Conservation (phyloP, 2,888 invertebrate species). For the Eupithecia subumbrata region DNA sequence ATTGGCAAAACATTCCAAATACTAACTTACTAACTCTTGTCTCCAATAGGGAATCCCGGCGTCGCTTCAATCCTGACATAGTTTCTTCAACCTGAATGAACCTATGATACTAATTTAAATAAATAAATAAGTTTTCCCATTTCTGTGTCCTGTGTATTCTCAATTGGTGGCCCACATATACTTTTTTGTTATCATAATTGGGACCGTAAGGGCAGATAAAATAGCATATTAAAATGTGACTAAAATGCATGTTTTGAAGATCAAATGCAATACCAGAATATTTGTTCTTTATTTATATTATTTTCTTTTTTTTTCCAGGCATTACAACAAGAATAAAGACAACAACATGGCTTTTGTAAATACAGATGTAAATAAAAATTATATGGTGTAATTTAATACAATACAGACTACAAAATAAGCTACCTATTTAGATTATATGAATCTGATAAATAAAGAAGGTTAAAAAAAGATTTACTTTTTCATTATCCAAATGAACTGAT, state of each 20-base stretch:
- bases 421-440: conserved; percentile 4
- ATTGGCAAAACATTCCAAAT: background rate
- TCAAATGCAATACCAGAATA: background rate
- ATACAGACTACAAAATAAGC: conserved; percentile 28
- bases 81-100: background rate
- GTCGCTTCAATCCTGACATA: background rate
- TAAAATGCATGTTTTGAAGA: background rate
- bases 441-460: conserved; percentile 16
- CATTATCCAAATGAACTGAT: too few species aligned
- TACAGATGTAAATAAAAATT: conserved; percentile 37
- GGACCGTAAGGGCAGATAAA: too few species aligned
- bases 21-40: too few species aligned
- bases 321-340: conserved; percentile 13
- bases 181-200: background rate
- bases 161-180: background rate
- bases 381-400: conserved; percentile 17
- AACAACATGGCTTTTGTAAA: conserved; percentile 20
- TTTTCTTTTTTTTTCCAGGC: conserved; percentile 23
- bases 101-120: background rate
- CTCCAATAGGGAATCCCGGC: background rate
- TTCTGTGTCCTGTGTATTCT: background rate
- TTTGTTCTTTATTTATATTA: background rate
- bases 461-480: background rate
- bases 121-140: background rate
- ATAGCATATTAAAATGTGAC: too few species aligned